These are phyloP conservation scores for Labia minor DNA, from an alignment of 2,888 invertebrate species.

Conservation along the genomic window DNA sequence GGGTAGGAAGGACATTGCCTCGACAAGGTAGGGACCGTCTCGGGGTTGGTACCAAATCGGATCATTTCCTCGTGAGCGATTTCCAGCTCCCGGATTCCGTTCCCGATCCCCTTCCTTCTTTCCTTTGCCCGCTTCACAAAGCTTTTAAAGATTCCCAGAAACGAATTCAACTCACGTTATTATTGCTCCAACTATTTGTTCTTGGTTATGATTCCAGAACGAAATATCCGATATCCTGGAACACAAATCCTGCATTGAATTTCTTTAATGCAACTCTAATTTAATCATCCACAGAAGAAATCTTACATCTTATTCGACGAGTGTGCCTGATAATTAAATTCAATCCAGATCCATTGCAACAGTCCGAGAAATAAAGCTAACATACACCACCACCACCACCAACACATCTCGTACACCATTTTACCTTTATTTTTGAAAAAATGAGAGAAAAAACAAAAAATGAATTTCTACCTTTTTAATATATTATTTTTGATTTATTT, in stretches of 20 bases:
- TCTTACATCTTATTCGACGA: too few species aligned
- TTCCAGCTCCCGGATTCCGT: not conserved
- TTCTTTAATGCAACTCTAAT: not conserved
- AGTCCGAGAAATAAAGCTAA: too few species aligned
- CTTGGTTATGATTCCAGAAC: not conserved
- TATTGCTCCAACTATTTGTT: not conserved
- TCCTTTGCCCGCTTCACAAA: not conserved
- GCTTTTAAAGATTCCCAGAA: not conserved
- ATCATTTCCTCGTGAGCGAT: not conserved
- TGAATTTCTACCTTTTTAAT: too few species aligned
- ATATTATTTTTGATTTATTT: too few species aligned
- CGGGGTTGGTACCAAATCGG: not conserved
- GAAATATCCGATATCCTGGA: not conserved
- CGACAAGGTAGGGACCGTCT: constrained; percentile 7
- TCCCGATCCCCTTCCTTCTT: not conserved
- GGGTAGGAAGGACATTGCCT: not conserved
- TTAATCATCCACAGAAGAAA: not conserved
- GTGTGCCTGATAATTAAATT: too few species aligned
- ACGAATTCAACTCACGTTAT: not conserved
- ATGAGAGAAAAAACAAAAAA: too few species aligned
- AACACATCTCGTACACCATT: too few species aligned
- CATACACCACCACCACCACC: too few species aligned
- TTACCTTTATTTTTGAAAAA: too few species aligned
- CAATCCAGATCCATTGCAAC: too few species aligned
- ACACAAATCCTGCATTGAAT: not conserved